Evolutionary conservation across 2,113 vertebrate genomes (phyloP).

Genomic region (Ceuthmochares aereus): DNA sequence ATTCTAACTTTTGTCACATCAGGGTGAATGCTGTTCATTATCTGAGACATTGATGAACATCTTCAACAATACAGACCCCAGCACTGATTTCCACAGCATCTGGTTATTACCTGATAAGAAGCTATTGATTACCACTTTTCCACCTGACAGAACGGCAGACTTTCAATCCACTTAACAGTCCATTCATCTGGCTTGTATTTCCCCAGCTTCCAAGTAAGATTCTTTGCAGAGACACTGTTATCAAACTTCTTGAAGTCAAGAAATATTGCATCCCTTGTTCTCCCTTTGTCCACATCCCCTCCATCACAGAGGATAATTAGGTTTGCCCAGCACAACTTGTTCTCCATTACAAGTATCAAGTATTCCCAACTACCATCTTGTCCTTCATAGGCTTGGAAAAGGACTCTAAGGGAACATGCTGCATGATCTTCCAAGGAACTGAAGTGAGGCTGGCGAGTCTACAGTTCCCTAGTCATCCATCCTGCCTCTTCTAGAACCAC

Average conservation of each 20-base stretch:
- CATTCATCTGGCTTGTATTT: not conserved
- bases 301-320: not conserved
- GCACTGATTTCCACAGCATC: not conserved
- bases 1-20: not conserved
- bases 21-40: not conserved
- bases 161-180: not conserved
- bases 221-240: not conserved
- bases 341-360: not conserved
- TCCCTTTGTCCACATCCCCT: not conserved
- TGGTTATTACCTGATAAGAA: fast-evolving
- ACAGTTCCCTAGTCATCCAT: not conserved
- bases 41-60: not conserved
- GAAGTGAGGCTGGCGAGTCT: not conserved
- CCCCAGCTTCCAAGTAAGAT: not conserved
- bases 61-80: not conserved
- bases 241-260: not conserved
- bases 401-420: not conserved
- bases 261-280: not conserved
- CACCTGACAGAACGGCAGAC: not conserved
- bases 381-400: not conserved
- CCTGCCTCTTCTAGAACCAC: not conserved
- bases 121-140: not conserved
- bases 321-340: not conserved
- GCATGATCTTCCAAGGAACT: not conserved
- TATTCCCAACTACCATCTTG: not conserved